phyloP scores from a whole-genome alignment of 2,797 vertebrate genomes.

The Acanthiza pusilla region DNA sequence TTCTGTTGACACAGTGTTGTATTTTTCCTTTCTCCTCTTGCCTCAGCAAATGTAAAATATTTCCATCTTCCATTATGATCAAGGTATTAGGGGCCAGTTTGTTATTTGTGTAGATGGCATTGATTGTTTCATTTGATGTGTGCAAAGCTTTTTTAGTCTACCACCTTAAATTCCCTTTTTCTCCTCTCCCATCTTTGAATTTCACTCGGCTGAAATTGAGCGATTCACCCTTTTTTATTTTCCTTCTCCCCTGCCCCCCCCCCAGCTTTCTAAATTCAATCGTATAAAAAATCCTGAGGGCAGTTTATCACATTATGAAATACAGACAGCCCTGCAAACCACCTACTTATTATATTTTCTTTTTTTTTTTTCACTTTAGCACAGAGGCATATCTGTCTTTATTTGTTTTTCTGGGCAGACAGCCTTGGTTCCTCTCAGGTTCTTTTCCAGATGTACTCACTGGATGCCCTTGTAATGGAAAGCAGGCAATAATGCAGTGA shows the following conservation, averaged over 20 bases:
- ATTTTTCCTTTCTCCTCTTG: neutral
- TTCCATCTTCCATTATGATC: neutral
- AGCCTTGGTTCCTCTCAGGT: conserved; percentile 77
- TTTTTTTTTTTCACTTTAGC: conserved; percentile 67
- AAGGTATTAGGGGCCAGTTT: neutral
- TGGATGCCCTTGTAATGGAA: conserved; percentile 81
- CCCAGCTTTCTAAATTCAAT: conserved; percentile 72
- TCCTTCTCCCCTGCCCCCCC: neutral
- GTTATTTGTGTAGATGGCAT: neutral
- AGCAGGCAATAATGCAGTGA: conserved; percentile 79
- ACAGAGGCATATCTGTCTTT: conserved; percentile 78
- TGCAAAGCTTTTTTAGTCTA: neutral
- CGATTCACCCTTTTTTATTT: neutral
- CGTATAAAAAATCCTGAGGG: conserved; percentile 76
- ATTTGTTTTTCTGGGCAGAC: conserved; percentile 82
- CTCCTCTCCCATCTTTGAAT: conserved; percentile 16
- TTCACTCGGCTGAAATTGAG: conserved; percentile 52
- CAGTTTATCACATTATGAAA: conserved; percentile 81
- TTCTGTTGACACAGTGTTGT: neutral
- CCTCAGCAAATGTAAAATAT: neutral
- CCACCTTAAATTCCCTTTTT: conserved; percentile 43
- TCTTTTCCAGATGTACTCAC: conserved; percentile 77
- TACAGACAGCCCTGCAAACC: conserved; percentile 79
- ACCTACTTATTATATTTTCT: conserved; percentile 82
- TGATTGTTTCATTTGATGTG: conserved; percentile 4